Percentiles rank a stretch among this genome's conserved stretches.
phyloP scores from a whole-genome alignment of 2,888 invertebrate genomes.

The Nephrocerus scutellatus region DNA sequence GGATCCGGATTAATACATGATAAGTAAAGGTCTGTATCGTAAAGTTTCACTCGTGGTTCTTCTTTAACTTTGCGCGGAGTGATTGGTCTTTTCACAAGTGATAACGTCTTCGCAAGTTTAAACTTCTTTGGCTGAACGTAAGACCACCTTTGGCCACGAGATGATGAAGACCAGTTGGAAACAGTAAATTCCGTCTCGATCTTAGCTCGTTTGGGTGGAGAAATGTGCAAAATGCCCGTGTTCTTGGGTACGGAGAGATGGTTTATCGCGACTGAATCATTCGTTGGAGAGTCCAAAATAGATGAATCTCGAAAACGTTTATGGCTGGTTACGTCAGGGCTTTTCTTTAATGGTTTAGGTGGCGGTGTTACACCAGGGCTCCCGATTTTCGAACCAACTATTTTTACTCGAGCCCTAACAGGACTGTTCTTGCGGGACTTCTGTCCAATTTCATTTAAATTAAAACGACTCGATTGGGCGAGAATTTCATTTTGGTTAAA shows the following conservation, averaged over 20 bases:
- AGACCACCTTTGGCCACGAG: slow-evolving; percentile 29
- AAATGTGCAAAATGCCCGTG: slow-evolving; percentile 24
- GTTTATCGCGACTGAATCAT: slow-evolving; percentile 17
- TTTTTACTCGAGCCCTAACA: background rate
- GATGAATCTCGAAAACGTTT: slow-evolving; percentile 21
- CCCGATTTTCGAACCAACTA: background rate
- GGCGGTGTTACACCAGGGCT: too few relatives aligned
- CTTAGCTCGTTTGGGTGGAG: slow-evolving; percentile 42
- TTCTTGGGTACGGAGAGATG: slow-evolving; percentile 5
- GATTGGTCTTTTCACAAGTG: slow-evolving; percentile 34
- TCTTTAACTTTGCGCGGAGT: slow-evolving; percentile 33
- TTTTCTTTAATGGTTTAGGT: too few relatives aligned
- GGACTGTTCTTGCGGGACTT: slow-evolving; percentile 27
- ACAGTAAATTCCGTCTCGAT: slow-evolving; percentile 25
- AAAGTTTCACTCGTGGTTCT: slow-evolving; percentile 33
- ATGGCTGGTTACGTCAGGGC: too few relatives aligned
- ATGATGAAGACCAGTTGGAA: slow-evolving; percentile 12
- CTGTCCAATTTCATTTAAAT: slow-evolving; percentile 39
- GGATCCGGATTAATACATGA: slow-evolving; percentile 50
- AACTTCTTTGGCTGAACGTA: slow-evolving; percentile 34
- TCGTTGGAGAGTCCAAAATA: slow-evolving; percentile 17
- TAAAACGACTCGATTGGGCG: slow-evolving; percentile 47
- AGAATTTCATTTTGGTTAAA: slow-evolving; percentile 46
- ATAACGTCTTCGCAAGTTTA: slow-evolving; percentile 31
- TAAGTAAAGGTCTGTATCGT: slow-evolving; percentile 43